phyloP scores from a whole-genome alignment of 2,888 invertebrate species.

The Seladonia tumulorum region DNA sequence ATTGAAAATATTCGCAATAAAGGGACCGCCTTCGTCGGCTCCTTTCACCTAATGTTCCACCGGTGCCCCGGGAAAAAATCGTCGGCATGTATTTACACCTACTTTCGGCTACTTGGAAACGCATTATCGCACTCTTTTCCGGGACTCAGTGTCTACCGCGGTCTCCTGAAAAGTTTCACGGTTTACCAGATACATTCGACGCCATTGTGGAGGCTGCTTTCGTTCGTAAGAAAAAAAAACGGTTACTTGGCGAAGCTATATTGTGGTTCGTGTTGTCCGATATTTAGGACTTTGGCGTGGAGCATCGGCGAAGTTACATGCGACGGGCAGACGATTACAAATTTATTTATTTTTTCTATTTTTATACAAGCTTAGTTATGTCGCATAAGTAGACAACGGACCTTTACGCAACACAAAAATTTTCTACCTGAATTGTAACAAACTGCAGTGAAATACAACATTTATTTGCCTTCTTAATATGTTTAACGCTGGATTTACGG shows the following conservation, averaged over 20 bases:
- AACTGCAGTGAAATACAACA: too few species aligned
- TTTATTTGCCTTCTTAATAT: too few species aligned
- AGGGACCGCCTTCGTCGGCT: slow-evolving; percentile 79
- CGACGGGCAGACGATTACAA: too few species aligned
- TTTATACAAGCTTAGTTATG: too few species aligned
- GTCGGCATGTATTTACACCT: slow-evolving; percentile 75
- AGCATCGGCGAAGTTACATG: neutral
- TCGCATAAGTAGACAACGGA: too few species aligned
- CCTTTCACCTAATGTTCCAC: slow-evolving; percentile 65
- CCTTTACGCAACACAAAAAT: too few species aligned
- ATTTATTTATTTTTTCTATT: too few species aligned
- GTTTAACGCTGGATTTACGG: too few species aligned
- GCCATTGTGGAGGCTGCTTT: slow-evolving; percentile 14
- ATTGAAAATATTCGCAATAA: slow-evolving; percentile 82
- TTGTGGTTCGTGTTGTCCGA: neutral
- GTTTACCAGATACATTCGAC: slow-evolving; percentile 42
- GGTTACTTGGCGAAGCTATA: neutral
- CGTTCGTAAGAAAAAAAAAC: neutral
- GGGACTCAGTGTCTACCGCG: slow-evolving; percentile 53
- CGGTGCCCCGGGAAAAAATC: slow-evolving; percentile 60
- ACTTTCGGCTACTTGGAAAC: slow-evolving; percentile 76
- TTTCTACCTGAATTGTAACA: too few species aligned
- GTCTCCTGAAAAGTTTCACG: slow-evolving; percentile 39
- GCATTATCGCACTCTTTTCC: slow-evolving; percentile 77
- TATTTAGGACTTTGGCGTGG: neutral